Evolutionary conservation across 2,113 vertebrate species (phyloP).

Genomic region (Phaethornis superciliosus): DNA sequence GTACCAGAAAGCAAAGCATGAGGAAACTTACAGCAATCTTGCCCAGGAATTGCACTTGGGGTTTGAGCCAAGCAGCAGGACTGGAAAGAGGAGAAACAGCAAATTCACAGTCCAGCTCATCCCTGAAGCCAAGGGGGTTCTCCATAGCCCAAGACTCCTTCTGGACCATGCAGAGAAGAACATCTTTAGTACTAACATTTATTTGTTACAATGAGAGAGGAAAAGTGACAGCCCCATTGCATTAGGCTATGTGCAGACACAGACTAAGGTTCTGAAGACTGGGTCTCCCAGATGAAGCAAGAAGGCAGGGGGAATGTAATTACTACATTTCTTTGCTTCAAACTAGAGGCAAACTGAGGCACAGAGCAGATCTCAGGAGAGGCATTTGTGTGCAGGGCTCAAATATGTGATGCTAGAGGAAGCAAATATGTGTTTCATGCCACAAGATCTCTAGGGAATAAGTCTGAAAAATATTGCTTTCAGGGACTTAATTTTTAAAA

Average conservation of each 20-base stretch:
- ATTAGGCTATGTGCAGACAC: neutral
- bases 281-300: neutral
- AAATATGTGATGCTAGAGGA: neutral
- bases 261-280: neutral
- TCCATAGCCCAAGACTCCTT: neutral
- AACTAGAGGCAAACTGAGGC: neutral
- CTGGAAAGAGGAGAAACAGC: neutral
- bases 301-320: neutral
- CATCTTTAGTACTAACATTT: neutral
- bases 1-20: neutral
- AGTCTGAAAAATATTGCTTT: neutral
- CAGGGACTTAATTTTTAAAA: neutral
- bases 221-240: fast-evolving
- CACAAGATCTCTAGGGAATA: neutral
- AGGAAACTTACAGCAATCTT: neutral
- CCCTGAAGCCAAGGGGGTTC: neutral
- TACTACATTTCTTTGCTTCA: neutral
- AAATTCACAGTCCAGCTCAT: neutral
- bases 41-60: neutral
- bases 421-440: fast-evolving
- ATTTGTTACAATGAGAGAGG: neutral
- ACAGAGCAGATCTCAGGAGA: neutral
- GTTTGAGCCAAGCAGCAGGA: neutral
- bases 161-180: fast-evolving
- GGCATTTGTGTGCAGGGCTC: neutral